Conservation (phyloP, 1,140 invertebrate species). For the Nasonia vitripennis region DNA sequence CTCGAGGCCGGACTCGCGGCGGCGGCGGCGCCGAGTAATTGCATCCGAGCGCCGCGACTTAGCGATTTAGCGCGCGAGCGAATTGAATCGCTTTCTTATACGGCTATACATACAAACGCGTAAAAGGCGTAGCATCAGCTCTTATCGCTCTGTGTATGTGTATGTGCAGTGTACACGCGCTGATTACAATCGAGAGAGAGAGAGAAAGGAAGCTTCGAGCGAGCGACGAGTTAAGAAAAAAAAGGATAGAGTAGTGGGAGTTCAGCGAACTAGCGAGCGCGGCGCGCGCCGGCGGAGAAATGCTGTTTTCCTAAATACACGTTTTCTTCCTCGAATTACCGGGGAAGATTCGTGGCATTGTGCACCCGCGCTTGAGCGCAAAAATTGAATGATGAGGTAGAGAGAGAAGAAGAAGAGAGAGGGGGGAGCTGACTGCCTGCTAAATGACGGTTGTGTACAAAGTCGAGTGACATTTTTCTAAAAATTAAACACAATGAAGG, state of each 20-base stretch:
- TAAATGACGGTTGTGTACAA: conserved; percentile 47
- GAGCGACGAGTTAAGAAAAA: background rate
- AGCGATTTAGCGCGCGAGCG: conserved; percentile 51
- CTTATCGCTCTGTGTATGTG: background rate
- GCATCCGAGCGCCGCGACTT: conserved; percentile 33
- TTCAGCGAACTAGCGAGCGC: background rate
- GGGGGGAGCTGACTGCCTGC: conserved; percentile 9
- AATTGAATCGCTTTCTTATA: conserved; percentile 52
- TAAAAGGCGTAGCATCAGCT: conserved; percentile 53
- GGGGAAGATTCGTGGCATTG: conserved; percentile 11
- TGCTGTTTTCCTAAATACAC: conserved; percentile 48
- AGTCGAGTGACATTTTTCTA: conserved; percentile 51
- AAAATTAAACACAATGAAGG: conserved; percentile 50
- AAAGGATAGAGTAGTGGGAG: background rate
- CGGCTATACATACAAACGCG: conserved; percentile 43
- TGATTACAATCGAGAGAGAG: conserved; percentile 24
- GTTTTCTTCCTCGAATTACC: conserved; percentile 41
- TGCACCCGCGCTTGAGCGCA: conserved; percentile 24
- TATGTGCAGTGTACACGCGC: background rate
- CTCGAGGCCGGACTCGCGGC: conserved; percentile 53
- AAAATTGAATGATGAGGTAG: conserved; percentile 49
- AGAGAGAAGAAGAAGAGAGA: background rate
- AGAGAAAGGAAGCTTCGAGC: background rate
- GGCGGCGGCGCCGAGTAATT: conserved; percentile 44
- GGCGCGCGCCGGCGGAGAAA: background rate